Evolutionary conservation across 2,888 invertebrate species (phyloP), one percentile per base, ranked within the genome.

Genomic region (Aleiodes testaceus): DNA sequence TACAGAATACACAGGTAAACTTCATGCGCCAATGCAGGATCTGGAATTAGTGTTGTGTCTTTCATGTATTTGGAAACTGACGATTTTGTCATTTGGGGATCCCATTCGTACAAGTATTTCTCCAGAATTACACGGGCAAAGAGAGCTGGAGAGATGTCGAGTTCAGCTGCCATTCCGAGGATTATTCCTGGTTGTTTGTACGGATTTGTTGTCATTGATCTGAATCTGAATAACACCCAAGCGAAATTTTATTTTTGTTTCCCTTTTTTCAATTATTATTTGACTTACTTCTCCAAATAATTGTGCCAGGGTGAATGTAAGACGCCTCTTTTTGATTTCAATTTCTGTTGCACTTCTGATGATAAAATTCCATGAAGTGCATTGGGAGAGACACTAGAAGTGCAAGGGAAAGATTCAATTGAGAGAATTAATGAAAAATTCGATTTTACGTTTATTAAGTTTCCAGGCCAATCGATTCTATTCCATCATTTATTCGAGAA

Each of bases 281-380:
- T 26, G 3, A 36, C 36, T 36, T 36, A 36, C 36, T 83, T 92
- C 1, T 59, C 4, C 3, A 59, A 11, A 12, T 59, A 59, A 42
- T 42, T 18, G 6, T 36, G 11, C 6, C 18, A 7, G 1, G 9
- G 1, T 6, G 59, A 59, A 16, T 36, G 42, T 11, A 59, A n/a
- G 42, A 12, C 6, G 11, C 36, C 36, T 6, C 36, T 16, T 5
- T 7, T 16, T 7, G 3, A 1, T 36, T 18, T 93, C 90, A 92
- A 91, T 72, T 90, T 89, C 78, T 91, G 89, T 81, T 92, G 91
- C 55, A 92, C 89, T 79, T 93, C 90, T 53, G 91, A 88, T 26
- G 91, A 91, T 70, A 94, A 84, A 78, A 95, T 94, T 83, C 94
- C 94, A 67, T 91, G 91, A 45, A 95, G 80, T 0, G 94, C 92